Evolutionary conservation across 2,797 vertebrate species (phyloP).

Genomic region (Spondyliosoma cantharus): DNA sequence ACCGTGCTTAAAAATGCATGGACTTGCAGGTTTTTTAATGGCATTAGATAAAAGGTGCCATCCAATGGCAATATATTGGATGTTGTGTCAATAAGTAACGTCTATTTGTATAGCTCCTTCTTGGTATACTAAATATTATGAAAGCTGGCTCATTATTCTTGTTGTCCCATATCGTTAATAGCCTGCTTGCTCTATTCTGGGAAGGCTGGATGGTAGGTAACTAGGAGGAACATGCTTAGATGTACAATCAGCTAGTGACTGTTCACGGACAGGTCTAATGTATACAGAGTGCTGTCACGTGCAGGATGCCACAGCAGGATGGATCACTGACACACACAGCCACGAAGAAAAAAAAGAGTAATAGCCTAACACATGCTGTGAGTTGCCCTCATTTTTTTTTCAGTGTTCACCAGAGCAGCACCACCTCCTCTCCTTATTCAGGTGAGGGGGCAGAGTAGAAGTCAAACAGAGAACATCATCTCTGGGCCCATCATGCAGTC

Average conservation of each 20-base stretch:
- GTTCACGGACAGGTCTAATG: neutral
- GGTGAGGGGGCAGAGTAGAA: conserved; percentile 50
- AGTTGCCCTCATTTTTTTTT: conserved; percentile 22
- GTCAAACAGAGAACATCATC: conserved; percentile 41
- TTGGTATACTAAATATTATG: conserved; percentile 35
- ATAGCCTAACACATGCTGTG: conserved; percentile 23
- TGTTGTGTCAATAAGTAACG: conserved; percentile 41
- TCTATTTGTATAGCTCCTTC: conserved; percentile 25
- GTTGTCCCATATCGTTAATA: conserved; percentile 57
- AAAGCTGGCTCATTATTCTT: conserved; percentile 37
- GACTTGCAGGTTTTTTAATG: conserved; percentile 23
- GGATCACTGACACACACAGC: conserved; percentile 21
- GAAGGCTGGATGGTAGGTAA: conserved; percentile 55
- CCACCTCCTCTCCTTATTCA: conserved; percentile 31
- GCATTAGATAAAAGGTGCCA: conserved; percentile 31
- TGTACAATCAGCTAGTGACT: conserved; percentile 53
- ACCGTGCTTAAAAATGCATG: conserved; percentile 27
- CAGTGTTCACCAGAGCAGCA: conserved; percentile 22
- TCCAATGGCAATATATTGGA: conserved; percentile 22
- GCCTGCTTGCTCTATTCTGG: conserved; percentile 50
- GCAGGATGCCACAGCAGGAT: conserved; percentile 7
- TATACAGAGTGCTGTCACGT: neutral
- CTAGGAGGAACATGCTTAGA: conserved; percentile 56
- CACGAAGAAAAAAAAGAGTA: conserved; percentile 15
- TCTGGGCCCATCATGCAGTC: neutral